Conservation (phyloP, 1,140 invertebrate species). For the Thaumatotibia leucotreta region DNA sequence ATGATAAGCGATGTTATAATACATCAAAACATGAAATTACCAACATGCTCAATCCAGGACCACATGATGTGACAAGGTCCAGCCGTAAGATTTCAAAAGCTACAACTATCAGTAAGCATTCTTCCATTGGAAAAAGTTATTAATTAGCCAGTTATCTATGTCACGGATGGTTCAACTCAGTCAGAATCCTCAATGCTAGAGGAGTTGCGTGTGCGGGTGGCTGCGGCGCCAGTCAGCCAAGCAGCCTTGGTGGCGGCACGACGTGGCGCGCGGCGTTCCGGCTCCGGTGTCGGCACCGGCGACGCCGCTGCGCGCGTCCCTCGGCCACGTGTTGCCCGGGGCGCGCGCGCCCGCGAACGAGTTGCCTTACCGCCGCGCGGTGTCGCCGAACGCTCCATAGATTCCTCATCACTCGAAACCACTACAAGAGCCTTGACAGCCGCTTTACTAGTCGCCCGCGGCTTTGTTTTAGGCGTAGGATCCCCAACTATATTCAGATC, state of each 20-base stretch:
- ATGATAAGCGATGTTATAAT: too few relatives aligned
- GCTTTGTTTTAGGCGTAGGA: conserved; percentile 18
- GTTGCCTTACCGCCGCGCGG: conserved; percentile 11
- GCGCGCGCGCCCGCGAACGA: conserved; percentile 17
- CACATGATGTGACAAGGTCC: too few relatives aligned
- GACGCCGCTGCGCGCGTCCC: conserved; percentile 21
- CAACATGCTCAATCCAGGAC: too few relatives aligned
- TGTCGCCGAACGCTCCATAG: conserved; percentile 1
- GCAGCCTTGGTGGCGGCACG: conserved; percentile 36
- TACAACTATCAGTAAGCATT: too few relatives aligned
- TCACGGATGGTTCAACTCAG: conserved; percentile 17
- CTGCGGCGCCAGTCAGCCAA: conserved; percentile 38
- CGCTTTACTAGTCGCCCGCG: not conserved
- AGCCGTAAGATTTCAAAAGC: too few relatives aligned
- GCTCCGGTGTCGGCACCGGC: conserved; percentile 16
- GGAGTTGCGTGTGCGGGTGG: conserved; percentile 39
- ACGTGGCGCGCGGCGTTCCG: conserved; percentile 46
- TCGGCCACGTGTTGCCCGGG: conserved; percentile 11
- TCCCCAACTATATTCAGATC: conserved; percentile 10
- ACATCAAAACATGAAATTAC: too few relatives aligned
- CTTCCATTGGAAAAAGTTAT: too few relatives aligned
- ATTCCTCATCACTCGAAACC: conserved; percentile 30
- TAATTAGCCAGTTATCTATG: not conserved
- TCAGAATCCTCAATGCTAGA: conserved; percentile 60
- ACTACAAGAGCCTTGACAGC: conserved; percentile 16